Evolutionary conservation across 2,113 vertebrate species (phyloP).

Genomic region (Odontesthes bonariensis): DNA sequence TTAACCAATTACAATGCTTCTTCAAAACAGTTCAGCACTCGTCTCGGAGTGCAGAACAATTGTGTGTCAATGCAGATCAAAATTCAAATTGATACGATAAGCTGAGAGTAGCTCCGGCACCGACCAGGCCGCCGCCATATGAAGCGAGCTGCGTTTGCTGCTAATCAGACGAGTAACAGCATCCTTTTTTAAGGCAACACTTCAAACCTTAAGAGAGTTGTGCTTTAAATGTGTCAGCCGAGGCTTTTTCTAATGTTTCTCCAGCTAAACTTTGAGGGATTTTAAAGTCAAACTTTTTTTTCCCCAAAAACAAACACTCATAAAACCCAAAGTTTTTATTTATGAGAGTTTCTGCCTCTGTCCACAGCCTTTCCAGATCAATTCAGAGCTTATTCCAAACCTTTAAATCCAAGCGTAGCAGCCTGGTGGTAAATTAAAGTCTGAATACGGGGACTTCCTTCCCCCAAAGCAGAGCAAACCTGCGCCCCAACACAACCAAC

Average conservation of each 20-base stretch:
- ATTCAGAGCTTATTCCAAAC: background rate
- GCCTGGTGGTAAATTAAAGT: background rate
- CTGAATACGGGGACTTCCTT: too few species aligned
- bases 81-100: constrained; percentile 59
- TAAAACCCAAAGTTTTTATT: background rate
- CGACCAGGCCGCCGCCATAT: constrained; percentile 3
- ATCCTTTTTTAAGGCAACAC: too few species aligned
- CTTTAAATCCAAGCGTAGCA: background rate
- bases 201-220: too few species aligned
- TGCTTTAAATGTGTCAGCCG: too few species aligned
- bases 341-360: background rate
- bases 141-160: too few species aligned
- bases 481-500: background rate
- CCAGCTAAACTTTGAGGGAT: too few species aligned
- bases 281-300: too few species aligned
- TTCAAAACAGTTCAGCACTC: constrained; percentile 75
- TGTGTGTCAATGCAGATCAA: constrained; percentile 76
- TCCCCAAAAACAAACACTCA: background rate
- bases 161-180: too few species aligned
- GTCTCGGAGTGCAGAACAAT: constrained; percentile 70
- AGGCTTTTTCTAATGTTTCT: too few species aligned
- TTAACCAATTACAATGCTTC: constrained; percentile 82
- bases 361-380: constrained; percentile 1
- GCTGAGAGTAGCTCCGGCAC: constrained; percentile 8
- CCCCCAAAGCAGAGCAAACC: too few species aligned